phyloP scores from a whole-genome alignment of 2,797 vertebrate species.

The Smutsia temminckii region DNA sequence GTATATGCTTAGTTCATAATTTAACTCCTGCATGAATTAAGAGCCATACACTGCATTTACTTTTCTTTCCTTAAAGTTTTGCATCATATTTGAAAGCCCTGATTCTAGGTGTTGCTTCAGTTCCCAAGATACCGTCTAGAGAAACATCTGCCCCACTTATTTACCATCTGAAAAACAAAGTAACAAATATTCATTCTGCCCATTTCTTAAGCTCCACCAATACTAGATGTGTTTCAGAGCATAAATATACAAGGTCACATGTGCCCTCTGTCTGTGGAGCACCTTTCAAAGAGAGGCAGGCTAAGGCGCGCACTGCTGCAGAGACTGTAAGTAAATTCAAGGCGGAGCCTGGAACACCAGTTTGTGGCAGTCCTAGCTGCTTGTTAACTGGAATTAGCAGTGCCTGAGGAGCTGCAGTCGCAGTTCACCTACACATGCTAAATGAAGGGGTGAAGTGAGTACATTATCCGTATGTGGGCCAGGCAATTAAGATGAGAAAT shows the following conservation, averaged over 20 bases:
- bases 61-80: conserved; percentile 9
- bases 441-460: conserved; percentile 52
- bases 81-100: not conserved
- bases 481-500: conserved; percentile 57
- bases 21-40: conserved; percentile 14
- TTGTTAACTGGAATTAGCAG: conserved; percentile 62
- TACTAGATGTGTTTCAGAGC: not conserved
- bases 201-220: not conserved
- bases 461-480: conserved; percentile 47
- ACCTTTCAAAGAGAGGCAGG: conserved; percentile 4
- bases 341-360: conserved; percentile 47
- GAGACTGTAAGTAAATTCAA: conserved; percentile 45
- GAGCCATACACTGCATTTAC: not conserved
- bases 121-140: not conserved
- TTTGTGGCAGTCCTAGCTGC: conserved; percentile 11
- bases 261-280: not conserved
- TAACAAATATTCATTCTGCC: conserved; percentile 17
- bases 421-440: conserved; percentile 48
- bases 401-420: conserved; percentile 33
- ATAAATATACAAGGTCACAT: not conserved
- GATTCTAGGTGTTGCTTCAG: not conserved
- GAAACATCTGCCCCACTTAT: not conserved
- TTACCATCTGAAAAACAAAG: not conserved
- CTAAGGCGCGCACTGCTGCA: not conserved
- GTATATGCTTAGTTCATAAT: not conserved